phyloP scores from a whole-genome alignment of 2,113 vertebrate species.

The Pachycephala philippinensis region DNA sequence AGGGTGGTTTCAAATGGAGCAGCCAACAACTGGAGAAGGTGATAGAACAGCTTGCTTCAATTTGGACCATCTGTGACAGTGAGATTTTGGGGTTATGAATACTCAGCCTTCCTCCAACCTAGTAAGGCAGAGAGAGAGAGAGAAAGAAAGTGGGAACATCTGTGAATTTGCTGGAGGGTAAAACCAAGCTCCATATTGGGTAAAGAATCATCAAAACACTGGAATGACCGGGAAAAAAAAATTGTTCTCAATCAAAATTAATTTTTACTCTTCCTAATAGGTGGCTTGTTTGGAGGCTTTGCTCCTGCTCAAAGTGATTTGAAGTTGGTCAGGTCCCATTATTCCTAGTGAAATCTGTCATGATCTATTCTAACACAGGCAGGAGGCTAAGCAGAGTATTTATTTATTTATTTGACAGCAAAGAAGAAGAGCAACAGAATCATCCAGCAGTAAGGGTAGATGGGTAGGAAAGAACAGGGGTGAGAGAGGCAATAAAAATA shows the following conservation, averaged over 20 bases:
- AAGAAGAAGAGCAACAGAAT: not conserved
- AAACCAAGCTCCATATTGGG: not conserved
- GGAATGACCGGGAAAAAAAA: not conserved
- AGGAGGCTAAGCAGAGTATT: not conserved
- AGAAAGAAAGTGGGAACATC: not conserved
- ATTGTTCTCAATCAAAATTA: not conserved
- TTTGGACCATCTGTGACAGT: constrained; percentile 37
- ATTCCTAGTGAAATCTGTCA: not conserved
- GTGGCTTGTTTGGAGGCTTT: not conserved
- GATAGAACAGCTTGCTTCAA: constrained; percentile 53
- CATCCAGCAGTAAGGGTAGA: not conserved
- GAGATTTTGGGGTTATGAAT: constrained; percentile 45
- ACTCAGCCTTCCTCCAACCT: not conserved
- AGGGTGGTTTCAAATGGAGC: constrained; percentile 25
- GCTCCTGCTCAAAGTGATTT: not conserved
- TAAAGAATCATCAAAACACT: not conserved
- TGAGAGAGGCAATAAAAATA: not conserved
- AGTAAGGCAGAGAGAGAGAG: not conserved
- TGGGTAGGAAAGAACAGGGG: not conserved
- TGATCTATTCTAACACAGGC: not conserved
- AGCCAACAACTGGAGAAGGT: constrained; percentile 42
- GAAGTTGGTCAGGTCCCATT: not conserved
- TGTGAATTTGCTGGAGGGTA: constrained; percentile 17
- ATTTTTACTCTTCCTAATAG: not conserved
- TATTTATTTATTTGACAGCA: not conserved